Evolutionary conservation across 2,113 vertebrate species (phyloP).

Genomic region (Peromyscus maniculatus): DNA sequence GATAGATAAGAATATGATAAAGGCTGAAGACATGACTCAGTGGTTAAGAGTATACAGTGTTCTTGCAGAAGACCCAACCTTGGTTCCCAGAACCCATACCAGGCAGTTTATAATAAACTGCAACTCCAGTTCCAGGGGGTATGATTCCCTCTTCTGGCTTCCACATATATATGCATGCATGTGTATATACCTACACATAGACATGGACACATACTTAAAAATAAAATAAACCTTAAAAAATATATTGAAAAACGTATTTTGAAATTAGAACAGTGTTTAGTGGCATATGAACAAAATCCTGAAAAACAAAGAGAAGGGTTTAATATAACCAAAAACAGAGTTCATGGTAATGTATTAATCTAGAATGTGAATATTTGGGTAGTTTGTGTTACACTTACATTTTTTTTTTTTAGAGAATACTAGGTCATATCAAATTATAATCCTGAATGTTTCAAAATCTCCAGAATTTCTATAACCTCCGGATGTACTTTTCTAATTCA

Average conservation of each 20-base stretch:
- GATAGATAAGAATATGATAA: neutral
- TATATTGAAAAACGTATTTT: neutral
- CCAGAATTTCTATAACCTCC: neutral
- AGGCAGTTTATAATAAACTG: neutral
- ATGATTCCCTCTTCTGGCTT: neutral
- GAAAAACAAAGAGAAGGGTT: neutral
- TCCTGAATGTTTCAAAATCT: neutral
- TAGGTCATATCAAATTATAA: neutral
- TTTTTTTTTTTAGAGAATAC: constrained; percentile 4
- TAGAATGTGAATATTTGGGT: neutral
- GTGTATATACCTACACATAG: neutral
- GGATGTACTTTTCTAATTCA: neutral
- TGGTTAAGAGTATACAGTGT: neutral
- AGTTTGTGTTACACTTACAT: neutral
- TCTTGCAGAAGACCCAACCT: neutral
- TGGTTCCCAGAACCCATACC: neutral
- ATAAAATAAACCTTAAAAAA: neutral
- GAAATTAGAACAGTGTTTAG: neutral
- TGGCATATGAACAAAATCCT: neutral
- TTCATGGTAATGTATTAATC: neutral
- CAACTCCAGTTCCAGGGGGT: too few relatives aligned
- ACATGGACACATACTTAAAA: neutral
- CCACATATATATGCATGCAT: too few relatives aligned
- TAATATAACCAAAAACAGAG: neutral
- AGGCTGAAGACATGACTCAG: neutral